Conservation (phyloP, 2,797 vertebrate genomes). For the Clarias fuscus region DNA sequence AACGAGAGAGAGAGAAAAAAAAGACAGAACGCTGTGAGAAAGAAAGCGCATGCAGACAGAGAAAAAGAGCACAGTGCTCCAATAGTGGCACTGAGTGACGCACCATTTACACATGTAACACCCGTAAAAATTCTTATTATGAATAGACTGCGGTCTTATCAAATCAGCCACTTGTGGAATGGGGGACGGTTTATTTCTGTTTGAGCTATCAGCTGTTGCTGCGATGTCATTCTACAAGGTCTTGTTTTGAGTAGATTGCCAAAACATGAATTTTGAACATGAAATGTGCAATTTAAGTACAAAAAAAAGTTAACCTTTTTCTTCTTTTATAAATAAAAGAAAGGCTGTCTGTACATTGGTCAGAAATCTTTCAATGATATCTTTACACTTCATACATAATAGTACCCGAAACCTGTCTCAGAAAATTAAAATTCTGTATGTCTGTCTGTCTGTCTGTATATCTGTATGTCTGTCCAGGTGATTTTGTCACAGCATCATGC, state of each 20-base stretch:
- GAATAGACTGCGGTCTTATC: conserved; percentile 3
- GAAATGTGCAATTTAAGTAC: neutral
- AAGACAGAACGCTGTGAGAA: neutral
- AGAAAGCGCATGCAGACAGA: neutral
- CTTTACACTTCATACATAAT: too few species aligned
- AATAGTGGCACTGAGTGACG: neutral
- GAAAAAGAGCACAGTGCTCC: conserved; percentile 33
- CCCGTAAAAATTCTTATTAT: conserved; percentile 41
- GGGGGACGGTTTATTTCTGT: neutral
- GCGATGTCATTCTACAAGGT: neutral
- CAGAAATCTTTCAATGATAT: too few species aligned
- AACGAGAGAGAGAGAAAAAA: neutral
- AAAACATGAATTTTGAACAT: neutral
- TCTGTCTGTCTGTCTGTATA: too few species aligned
- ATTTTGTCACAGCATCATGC: too few species aligned
- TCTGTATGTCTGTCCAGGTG: too few species aligned
- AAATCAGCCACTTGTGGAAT: conserved; percentile 9
- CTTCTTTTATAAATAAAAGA: too few species aligned
- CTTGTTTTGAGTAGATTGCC: neutral
- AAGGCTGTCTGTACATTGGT: too few species aligned
- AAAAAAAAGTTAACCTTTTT: neutral
- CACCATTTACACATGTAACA: conserved; percentile 10
- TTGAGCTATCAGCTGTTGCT: neutral
- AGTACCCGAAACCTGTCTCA: too few species aligned
- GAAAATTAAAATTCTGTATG: too few species aligned